Evolutionary conservation across 2,888 invertebrate genomes (phyloP).

Genomic region (Bhutanitis thaidina): DNA sequence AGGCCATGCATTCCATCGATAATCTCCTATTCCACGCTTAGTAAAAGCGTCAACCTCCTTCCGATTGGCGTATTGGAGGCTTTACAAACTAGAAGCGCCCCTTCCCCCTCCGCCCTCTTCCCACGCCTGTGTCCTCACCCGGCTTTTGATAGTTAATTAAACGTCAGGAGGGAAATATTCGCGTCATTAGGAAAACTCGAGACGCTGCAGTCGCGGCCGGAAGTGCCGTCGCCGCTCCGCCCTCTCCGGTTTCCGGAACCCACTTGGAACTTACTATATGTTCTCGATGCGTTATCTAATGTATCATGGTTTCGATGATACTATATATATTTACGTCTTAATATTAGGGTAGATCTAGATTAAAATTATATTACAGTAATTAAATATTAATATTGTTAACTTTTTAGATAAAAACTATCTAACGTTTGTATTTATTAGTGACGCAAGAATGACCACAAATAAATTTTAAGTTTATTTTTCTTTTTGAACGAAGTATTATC

Average conservation of each 20-base stretch:
- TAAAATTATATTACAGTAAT: too few relatives aligned
- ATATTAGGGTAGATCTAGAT: too few relatives aligned
- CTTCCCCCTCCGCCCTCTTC: constrained; percentile 31
- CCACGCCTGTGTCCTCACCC: constrained; percentile 7
- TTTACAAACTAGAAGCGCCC: constrained; percentile 25
- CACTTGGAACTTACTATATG: constrained; percentile 18
- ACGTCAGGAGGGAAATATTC: constrained; percentile 70
- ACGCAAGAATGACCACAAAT: too few relatives aligned
- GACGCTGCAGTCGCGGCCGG: constrained; percentile 54
- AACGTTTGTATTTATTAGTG: too few relatives aligned
- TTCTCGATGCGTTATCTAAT: constrained; percentile 10
- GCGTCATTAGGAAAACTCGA: constrained; percentile 66
- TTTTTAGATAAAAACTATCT: too few relatives aligned
- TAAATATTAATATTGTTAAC: too few relatives aligned
- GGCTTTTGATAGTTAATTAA: constrained; percentile 70
- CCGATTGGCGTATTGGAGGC: constrained; percentile 42
- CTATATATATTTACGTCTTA: too few relatives aligned
- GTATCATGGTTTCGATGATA: too few relatives aligned
- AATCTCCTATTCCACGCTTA: constrained; percentile 7
- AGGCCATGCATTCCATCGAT: constrained; percentile 2
- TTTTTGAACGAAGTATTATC: too few relatives aligned
- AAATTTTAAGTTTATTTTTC: too few relatives aligned
- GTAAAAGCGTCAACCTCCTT: constrained; percentile 22
- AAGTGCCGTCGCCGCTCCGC: constrained; percentile 47
- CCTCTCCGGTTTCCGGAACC: constrained; percentile 26